phyloP scores from a whole-genome alignment of 2,113 vertebrate genomes.

The Istiophorus platypterus region DNA sequence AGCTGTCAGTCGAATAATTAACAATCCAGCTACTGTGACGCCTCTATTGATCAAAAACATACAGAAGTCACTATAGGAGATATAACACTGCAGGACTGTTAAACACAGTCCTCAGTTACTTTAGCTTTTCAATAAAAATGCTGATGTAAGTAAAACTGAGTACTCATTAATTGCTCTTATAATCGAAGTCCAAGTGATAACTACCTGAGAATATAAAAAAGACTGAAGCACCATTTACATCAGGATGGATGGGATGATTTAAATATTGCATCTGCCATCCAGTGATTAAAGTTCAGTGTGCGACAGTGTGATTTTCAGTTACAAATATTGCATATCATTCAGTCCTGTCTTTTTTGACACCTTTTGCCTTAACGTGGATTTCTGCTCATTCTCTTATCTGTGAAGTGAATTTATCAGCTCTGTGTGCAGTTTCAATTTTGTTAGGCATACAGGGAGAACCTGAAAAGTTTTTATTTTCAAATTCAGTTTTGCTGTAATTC shows the following conservation, averaged over 20 bases:
- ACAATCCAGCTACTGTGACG: not conserved
- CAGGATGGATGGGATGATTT: not conserved
- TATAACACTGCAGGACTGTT: not conserved
- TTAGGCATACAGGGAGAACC: not conserved
- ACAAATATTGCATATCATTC: not conserved
- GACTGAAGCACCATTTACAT: not conserved
- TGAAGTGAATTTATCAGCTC: not conserved
- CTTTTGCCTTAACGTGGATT: not conserved
- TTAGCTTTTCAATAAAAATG: too few relatives aligned
- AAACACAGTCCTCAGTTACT: not conserved
- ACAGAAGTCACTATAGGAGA: not conserved
- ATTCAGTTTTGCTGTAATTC: not conserved
- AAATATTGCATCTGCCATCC: slow-evolving; percentile 22
- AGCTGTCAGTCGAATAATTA: not conserved
- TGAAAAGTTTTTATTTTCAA: not conserved
- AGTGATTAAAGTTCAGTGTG: slow-evolving; percentile 2
- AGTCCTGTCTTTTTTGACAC: not conserved
- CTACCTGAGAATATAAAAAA: not conserved
- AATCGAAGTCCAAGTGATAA: not conserved
- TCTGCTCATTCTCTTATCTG: not conserved
- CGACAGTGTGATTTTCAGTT: too few relatives aligned
- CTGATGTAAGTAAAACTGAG: too few relatives aligned
- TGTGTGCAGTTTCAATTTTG: not conserved
- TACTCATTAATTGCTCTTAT: too few relatives aligned
- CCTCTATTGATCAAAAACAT: not conserved